Base-by-base conservation (phyloP, 2,888 invertebrate genomes). In the Eupithecia subumbrata region DNA sequence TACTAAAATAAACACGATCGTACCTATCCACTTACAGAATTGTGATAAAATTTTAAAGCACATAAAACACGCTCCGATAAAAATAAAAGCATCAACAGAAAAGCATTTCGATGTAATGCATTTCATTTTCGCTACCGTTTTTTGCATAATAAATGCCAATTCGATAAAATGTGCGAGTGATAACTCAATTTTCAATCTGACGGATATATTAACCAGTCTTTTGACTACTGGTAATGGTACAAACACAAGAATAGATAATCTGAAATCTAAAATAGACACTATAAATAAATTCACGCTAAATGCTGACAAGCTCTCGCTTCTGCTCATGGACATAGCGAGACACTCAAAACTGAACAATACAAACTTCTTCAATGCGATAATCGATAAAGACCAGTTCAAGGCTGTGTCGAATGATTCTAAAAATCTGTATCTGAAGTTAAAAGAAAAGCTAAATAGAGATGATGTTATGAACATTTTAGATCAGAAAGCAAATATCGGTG, bases 391-490 rank as follows among this genome's bases (percentile, higher is more conserved):
- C 60, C 81, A 88, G 45, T 90, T 89, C 52, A 82, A 81, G 71
- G 84, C 86, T 69, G 69, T 91, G 11, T 74, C 80, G 0, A 79
- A 83, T 3, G 84, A 88, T 40, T 81, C 87, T 0, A 91, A 90
- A 75, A 92, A 83, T 79, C 80, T 94, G 64, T 94, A 91, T 80
- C 77, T 93, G 5, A 90, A 90, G 76, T 78, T 94, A 9, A 94
- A 94, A 81, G 88, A 92, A 71, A 92, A 87, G 73, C 88, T 94
- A 87, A 94, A 90, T 63, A 87, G 94, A 81, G 92, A 94, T 81
- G 94, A 94, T 73, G 84, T 94, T 5, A 48, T 92, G 14, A 83
- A 84, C 43, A 87, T 93, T 67, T 67, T 93, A 30, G 80, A 83
- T 18, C 83, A 89, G 22, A 88, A 74, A 77, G 84, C 82, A 4